A percentile compares a stretch with the other conserved stretches of the same genome.
These are phyloP conservation scores for Drosophila tani DNA, from an alignment of 1,140 invertebrate genomes.

Conservation along the genomic window DNA sequence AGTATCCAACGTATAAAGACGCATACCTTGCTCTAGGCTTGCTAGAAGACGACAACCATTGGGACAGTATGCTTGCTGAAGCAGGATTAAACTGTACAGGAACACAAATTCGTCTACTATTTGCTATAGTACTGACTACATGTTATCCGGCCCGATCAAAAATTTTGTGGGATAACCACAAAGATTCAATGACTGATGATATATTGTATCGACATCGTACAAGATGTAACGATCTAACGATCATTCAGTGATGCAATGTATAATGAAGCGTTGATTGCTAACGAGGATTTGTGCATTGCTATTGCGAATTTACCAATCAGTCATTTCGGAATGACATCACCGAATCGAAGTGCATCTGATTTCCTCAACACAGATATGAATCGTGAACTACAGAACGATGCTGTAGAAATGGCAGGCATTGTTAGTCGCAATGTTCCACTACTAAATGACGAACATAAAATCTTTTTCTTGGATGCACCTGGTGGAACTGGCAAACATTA, in stretches of 20 bases:
- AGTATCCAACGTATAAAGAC: constrained; percentile 56
- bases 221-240: not conserved
- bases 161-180: constrained; percentile 10
- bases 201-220: constrained; percentile 7
- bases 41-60: constrained; percentile 78
- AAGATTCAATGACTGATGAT: constrained; percentile 7
- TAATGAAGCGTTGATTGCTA: constrained; percentile 28
- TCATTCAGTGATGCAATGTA: constrained; percentile 41
- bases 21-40: constrained; percentile 79
- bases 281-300: no score
- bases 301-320: no score
- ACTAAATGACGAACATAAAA: no score
- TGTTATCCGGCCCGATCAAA: constrained; percentile 7
- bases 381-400: no score
- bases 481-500: no score
- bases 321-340: no score
- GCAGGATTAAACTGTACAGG: constrained; percentile 42
- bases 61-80: constrained; percentile 65
- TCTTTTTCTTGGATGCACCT: no score
- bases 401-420: no score
- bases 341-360: no score
- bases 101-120: constrained; percentile 59
- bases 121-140: constrained; percentile 18
- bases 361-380: no score
- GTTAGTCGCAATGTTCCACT: no score